Evolutionary conservation across 2,888 invertebrate species (phyloP), one percentile per base, ranked within the genome.

Genomic region (Apodemia duryi): DNA sequence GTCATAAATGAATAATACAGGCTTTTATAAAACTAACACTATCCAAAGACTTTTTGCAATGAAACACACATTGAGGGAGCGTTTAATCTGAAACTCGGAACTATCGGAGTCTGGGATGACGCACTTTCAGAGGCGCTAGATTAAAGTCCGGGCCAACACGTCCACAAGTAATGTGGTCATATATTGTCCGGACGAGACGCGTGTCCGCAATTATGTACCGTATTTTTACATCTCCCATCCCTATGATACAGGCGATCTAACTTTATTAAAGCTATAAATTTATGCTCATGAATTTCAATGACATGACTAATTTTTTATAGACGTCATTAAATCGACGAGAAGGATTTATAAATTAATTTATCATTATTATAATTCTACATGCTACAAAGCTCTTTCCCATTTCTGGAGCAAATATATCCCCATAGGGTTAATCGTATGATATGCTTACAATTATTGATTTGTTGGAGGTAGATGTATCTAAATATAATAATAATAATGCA

Each of bases 161-260:
- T 91, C 81, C 89, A 79, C 84, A 81, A 84, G 85, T 91, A 90
- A 91, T 91, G 91, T 87, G 84, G 81, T 82, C 90, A 85, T 91
- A 91, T 91, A 91, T 91, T 84, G 88, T 85, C 81, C 83, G 84
- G 84, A 75, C 81, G 80, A 78, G 80, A 80, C 80, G 84, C 84
- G 83, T 83, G 84, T 77, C 84, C 84, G 83, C 87, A 86, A 89
- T 89, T 89, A 89, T 87, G 85, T 74, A 46, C 71, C 72, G 67
- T 73, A 69, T 71, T 72, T 77, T 72, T 71, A 71, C 73, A 72
- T 73, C 66, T 67, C 68, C 67, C 62, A 46, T 62, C 60, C 63
- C 57, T 43, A 62, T 62, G 49, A 43, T 43, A 62, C 43, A 51
- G 35, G 32, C 60, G 29, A 32, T 60, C 49, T 13, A 35, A 11